These are phyloP conservation scores for Melanotus villosus DNA, from an alignment of 2,888 invertebrate genomes.

Conservation along the genomic window DNA sequence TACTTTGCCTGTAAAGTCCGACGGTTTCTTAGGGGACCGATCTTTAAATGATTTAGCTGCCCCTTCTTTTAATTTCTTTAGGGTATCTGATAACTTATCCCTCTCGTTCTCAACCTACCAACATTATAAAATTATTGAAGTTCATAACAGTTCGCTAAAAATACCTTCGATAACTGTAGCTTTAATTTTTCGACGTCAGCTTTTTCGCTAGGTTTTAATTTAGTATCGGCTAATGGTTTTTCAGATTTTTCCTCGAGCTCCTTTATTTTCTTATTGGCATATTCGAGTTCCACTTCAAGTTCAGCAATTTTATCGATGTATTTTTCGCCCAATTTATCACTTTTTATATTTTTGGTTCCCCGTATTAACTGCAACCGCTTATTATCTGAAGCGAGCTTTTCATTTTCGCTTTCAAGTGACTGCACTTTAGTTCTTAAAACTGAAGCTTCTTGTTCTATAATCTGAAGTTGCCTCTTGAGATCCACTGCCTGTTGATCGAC, in stretches of 20 bases:
- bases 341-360: conserved; percentile 71
- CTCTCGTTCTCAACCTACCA: conserved; percentile 76
- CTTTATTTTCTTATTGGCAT: conserved; percentile 73
- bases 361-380: conserved; percentile 77
- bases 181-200: conserved; percentile 66
- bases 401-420: conserved; percentile 82
- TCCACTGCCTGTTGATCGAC: conserved; percentile 77
- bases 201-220: conserved; percentile 54
- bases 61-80: conserved; percentile 78
- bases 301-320: conserved; percentile 74
- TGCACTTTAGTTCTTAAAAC: conserved; percentile 79
- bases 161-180: conserved; percentile 31
- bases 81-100: conserved; percentile 74
- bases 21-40: conserved; percentile 80
- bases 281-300: conserved; percentile 76
- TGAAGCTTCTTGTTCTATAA: conserved; percentile 83
- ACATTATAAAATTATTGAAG: conserved; percentile 21
- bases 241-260: conserved; percentile 68
- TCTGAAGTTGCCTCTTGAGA: conserved; percentile 80
- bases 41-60: conserved; percentile 78
- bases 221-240: conserved; percentile 54
- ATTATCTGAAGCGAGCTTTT: conserved; percentile 81
- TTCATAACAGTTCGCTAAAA: too few relatives aligned
- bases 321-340: conserved; percentile 73
- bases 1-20: conserved; percentile 80